These are phyloP conservation scores for Palythoa heliodiscus DNA, from an alignment of 92 coral and sea anemone genomes.

Conservation along the genomic window DNA sequence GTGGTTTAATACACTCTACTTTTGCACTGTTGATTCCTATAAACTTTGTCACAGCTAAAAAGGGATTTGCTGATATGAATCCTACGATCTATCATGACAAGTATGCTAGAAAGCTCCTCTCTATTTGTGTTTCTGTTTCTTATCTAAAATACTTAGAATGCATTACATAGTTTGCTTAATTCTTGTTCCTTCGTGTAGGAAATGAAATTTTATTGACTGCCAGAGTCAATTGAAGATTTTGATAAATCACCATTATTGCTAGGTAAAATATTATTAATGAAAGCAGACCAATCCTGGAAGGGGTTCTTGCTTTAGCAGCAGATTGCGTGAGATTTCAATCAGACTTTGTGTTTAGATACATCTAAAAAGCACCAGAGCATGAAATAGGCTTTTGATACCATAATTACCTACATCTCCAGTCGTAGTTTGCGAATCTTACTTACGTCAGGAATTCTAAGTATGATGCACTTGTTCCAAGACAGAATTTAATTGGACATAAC, in stretches of 20 bases:
- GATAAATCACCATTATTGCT: background rate
- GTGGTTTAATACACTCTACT: background rate
- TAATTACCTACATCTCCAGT: slow-evolving; percentile 6
- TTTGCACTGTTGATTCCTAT: background rate
- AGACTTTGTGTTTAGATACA: background rate
- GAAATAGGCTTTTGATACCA: slow-evolving; percentile 5
- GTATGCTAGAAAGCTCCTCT: background rate
- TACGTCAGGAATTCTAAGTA: slow-evolving; percentile 2
- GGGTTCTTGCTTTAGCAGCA: background rate
- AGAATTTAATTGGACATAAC: background rate
- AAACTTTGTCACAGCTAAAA: slow-evolving; percentile 2
- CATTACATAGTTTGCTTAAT: slow-evolving; percentile 23
- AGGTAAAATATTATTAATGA: background rate
- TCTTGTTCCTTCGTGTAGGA: background rate
- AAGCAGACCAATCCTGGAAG: background rate
- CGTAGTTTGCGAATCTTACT: background rate
- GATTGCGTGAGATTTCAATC: slow-evolving; percentile 33
- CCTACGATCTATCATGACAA: background rate
- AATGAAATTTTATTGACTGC: background rate
- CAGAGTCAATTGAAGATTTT: background rate
- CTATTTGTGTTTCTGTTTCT: slow-evolving; percentile 2
- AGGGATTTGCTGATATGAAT: background rate
- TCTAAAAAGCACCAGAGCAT: slow-evolving; percentile 28
- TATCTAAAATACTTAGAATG: slow-evolving; percentile 37
- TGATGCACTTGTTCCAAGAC: background rate